phyloP scores from a whole-genome alignment of 2,113 vertebrate species.

The Otocyon megalotis region DNA sequence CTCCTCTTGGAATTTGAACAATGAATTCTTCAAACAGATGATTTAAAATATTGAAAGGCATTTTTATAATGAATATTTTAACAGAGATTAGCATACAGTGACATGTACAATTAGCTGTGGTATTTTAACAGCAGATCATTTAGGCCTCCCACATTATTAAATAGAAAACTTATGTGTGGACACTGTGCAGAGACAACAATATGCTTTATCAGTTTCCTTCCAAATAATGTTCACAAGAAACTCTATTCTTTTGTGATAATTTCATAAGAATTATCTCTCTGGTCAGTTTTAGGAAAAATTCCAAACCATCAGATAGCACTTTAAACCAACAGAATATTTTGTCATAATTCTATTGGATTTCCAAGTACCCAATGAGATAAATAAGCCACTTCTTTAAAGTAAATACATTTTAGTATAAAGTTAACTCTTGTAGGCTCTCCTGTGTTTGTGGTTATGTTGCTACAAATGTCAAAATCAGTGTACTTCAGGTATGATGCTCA shows the following conservation, averaged over 20 bases:
- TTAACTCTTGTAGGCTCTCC: neutral
- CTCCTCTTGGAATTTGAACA: slow-evolving; percentile 6
- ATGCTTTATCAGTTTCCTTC: slow-evolving; percentile 23
- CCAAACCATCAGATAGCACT: neutral
- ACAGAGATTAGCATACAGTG: slow-evolving; percentile 51
- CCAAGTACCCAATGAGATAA: neutral
- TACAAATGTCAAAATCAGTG: neutral
- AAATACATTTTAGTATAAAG: neutral
- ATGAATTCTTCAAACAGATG: slow-evolving; percentile 62
- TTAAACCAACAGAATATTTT: neutral
- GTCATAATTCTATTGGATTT: neutral
- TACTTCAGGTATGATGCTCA: neutral
- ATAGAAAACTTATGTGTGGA: neutral
- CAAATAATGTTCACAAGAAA: neutral
- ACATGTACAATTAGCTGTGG: slow-evolving; percentile 41
- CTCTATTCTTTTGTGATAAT: neutral
- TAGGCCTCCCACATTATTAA: slow-evolving; percentile 72
- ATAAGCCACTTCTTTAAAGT: neutral
- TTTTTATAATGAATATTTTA: slow-evolving; percentile 56
- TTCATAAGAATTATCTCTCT: neutral
- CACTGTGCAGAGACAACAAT: neutral
- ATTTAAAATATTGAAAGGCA: slow-evolving; percentile 70
- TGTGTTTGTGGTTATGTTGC: neutral
- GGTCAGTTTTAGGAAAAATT: slow-evolving; percentile 41
- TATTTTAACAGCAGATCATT: slow-evolving; percentile 65